A percentile compares a stretch with the other conserved stretches of the same genome.
phyloP scores from a whole-genome alignment of 2,797 vertebrate genomes.

The Silurus lanzhouensis region DNA sequence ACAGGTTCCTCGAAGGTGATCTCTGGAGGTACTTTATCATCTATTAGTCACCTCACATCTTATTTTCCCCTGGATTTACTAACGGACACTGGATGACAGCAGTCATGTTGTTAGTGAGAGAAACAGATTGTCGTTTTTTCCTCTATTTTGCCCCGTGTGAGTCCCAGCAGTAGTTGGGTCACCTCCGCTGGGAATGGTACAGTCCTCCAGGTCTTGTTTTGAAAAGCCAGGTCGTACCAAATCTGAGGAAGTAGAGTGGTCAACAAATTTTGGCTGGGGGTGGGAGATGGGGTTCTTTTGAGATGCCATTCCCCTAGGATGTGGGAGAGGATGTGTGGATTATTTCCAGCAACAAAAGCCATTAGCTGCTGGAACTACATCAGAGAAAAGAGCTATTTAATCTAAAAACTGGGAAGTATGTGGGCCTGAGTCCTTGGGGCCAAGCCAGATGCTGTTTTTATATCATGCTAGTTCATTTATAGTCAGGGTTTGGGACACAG shows the following conservation, averaged over 20 bases:
- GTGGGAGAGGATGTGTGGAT: slow-evolving; percentile 85
- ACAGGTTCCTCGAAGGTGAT: neutral
- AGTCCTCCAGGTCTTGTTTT: slow-evolving; percentile 54
- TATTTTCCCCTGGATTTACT: slow-evolving; percentile 36
- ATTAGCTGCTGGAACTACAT: slow-evolving; percentile 82
- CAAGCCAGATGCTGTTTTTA: slow-evolving; percentile 72
- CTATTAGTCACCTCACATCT: slow-evolving; percentile 19
- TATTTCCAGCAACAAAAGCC: slow-evolving; percentile 84
- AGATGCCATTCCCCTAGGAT: slow-evolving; percentile 77
- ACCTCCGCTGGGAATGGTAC: slow-evolving; percentile 64
- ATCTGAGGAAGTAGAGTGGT: slow-evolving; percentile 58
- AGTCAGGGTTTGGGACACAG: slow-evolving; percentile 63
- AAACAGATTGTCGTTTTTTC: slow-evolving; percentile 66
- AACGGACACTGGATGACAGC: slow-evolving; percentile 59
- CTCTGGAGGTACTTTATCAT: slow-evolving; percentile 14
- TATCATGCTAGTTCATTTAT: slow-evolving; percentile 65
- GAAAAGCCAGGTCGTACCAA: slow-evolving; percentile 54
- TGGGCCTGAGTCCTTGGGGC: slow-evolving; percentile 73
- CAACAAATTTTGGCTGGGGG: slow-evolving; percentile 44
- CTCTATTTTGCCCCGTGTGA: slow-evolving; percentile 56
- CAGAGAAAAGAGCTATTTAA: slow-evolving; percentile 81
- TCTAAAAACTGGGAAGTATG: slow-evolving; percentile 81
- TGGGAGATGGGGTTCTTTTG: slow-evolving; percentile 58
- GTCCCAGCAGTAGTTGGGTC: slow-evolving; percentile 60
- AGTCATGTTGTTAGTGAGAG: slow-evolving; percentile 68